Conservation (phyloP, 2,797 vertebrate species). For the Cuniculus paca region DNA sequence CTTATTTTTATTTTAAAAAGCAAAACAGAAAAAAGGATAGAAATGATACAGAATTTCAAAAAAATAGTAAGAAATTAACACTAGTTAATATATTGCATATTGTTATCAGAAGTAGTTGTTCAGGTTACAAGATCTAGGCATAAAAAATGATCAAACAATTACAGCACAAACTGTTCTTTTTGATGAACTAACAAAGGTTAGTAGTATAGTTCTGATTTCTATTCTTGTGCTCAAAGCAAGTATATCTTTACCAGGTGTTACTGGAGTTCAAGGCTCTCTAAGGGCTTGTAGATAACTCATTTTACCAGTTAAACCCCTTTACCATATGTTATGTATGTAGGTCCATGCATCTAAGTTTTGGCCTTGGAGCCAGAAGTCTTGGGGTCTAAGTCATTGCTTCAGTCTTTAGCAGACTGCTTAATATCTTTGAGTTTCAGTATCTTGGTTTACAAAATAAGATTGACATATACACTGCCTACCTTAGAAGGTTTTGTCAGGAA, state of each 20-base stretch:
- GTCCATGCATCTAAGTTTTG: background rate
- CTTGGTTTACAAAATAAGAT: conserved; percentile 41
- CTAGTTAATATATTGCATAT: too few relatives aligned
- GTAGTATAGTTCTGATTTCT: too few relatives aligned
- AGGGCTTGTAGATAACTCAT: background rate
- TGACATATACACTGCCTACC: background rate
- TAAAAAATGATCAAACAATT: too few relatives aligned
- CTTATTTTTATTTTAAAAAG: too few relatives aligned
- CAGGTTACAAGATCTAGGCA: too few relatives aligned
- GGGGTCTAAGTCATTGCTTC: background rate
- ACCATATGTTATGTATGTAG: background rate
- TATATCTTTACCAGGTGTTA: conserved; percentile 4
- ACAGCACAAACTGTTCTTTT: too few relatives aligned
- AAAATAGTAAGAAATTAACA: too few relatives aligned
- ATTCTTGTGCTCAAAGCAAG: background rate
- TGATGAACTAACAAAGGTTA: too few relatives aligned
- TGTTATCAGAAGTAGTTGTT: too few relatives aligned
- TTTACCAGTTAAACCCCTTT: background rate
- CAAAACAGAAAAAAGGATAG: too few relatives aligned
- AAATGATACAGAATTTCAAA: too few relatives aligned
- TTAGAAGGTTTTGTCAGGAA: background rate
- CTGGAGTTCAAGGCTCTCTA: background rate
- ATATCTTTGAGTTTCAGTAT: background rate
- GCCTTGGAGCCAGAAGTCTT: background rate
- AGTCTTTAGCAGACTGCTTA: conserved; percentile 16